Conservation (phyloP, 1,140 invertebrate genomes). For the Diachasmimorpha longicaudata region DNA sequence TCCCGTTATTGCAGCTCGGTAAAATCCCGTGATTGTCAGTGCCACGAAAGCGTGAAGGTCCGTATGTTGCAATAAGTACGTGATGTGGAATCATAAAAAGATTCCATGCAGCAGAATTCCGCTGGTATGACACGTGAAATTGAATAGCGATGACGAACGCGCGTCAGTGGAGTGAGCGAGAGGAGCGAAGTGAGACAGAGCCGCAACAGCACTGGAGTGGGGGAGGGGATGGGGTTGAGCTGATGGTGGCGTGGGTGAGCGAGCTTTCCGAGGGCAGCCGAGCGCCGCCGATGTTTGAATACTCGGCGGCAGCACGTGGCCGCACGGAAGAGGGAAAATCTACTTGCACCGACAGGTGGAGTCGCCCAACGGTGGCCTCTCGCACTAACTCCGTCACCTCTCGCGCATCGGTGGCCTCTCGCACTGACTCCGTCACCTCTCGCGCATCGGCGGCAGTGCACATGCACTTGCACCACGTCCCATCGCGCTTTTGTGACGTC, state of each 20-base stretch:
- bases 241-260: not conserved
- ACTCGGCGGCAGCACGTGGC: slow-evolving; percentile 11
- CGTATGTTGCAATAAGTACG: slow-evolving; percentile 1
- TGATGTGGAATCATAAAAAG: not conserved
- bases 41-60: not conserved
- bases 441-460: slow-evolving; percentile 31
- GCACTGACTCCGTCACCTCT: slow-evolving; percentile 20
- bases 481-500: slow-evolving; percentile 55
- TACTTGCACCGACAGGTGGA: slow-evolving; percentile 40
- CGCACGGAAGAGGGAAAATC: slow-evolving; percentile 11
- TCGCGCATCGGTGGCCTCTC: slow-evolving; percentile 27
- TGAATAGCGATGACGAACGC: slow-evolving; percentile 26
- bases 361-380: slow-evolving; percentile 34
- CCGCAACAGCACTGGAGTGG: not conserved
- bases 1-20: not conserved
- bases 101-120: not conserved
- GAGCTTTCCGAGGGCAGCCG: not conserved
- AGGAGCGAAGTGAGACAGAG: slow-evolving; percentile 28
- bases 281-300: not conserved
- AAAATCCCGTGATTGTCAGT: not conserved
- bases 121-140: not conserved
- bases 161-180: slow-evolving; percentile 5
- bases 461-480: slow-evolving; percentile 31
- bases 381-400: slow-evolving; percentile 19
- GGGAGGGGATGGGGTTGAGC: not conserved